Evolutionary conservation across 2,113 vertebrate species (phyloP), one percentile per base, ranked within the genome.

Genomic region (Eubucco bourcierii): DNA sequence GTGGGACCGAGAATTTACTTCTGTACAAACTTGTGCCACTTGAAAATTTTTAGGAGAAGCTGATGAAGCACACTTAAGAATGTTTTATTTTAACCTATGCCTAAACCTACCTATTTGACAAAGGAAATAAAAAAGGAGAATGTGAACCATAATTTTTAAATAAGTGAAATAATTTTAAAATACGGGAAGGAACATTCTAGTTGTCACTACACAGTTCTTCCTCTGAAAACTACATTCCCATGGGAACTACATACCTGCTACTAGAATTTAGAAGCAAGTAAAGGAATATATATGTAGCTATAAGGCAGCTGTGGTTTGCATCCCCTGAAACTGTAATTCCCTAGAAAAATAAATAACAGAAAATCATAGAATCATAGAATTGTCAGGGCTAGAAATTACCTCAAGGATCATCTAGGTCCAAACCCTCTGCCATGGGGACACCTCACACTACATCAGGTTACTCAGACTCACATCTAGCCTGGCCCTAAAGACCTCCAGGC

Each of bases 1-100:
- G 20, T 9, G 13, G 27, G 8, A 7, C 11, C n/a, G 15, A 64
- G 7, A 59, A 29, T 79, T 60, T 72, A 44, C 5, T 17, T 33
- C 46, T 1, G 0, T 47, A 41, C 3, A 63, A 55, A 66, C 14
- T 4, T 5, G 46, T 3, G 10, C 70, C 0, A 0, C 7, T 56
- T 39, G 20, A 83, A 80, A 80, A 55, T 7, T 34, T 52, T n/a
- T 20, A 20, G 46, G 29, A 31, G 21, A 78, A 71, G 4, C 5
- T 75, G 28, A 25, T 74, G 41, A 14, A 71, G 12, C 39, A 52
- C 0, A 1, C 6, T 50, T 55, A 37, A 2, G 24, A 6, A 20
- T 44, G 7, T 16, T 53, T 3, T 68, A 2, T 70, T 90, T 80
- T 41, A 56, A 58, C 6, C 4, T 31, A 5, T n/a, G 14, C 4